Base-by-base conservation (phyloP, 2,797 vertebrate genomes). In the Carduelis carduelis region DNA sequence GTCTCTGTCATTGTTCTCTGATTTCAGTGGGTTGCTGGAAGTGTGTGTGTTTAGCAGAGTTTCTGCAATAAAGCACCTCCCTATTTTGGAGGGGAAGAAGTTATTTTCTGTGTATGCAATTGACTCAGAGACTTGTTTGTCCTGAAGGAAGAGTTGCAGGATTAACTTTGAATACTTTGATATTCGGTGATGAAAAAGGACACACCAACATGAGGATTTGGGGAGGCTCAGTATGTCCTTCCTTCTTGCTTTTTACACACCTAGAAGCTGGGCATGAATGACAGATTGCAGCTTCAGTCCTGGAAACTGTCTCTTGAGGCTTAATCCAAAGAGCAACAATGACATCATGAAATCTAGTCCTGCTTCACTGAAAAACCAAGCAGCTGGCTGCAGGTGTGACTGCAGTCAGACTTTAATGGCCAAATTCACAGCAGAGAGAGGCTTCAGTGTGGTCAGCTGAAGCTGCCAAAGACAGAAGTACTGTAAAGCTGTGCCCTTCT, bases 1-100 rank as follows among this genome's bases (percentile, higher is more conserved):
- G 79, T 82, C 83, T 80, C 55, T 6, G 28, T 87, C 70, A 83
- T 96, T 97, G 89, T 97, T 97, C 90, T 95, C 93, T 88, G 89
- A 76, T 86, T 94, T 93, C 90, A 96, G 93, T 80, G 81, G 57
- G 83, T 93, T 71, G 41, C 69, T 83, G 90, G 47, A 74, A 94
- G 39, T 65, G 61, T 47, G 77, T 30, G 6, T 76, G 53, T 24
- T 91, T 68, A 96, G 95, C 93, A 95, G 93, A 70, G 85, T 85
- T 94, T 87, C 78, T 95, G 79, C 85, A 91, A 69, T 66, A 87
- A 97, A 96, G 72, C 44, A 87, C 84, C 69, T 95, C 95, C 85
- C 82, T 47, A 3, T 77, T 93, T 77, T 34, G 34, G 53, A 87
- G 44, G 32, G 27, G 44, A 91, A 93, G 37, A 86, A 52, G 20